These are phyloP conservation scores for Drosophila pruinosa DNA, from an alignment of 1,140 invertebrate species.

Conservation along the genomic window DNA sequence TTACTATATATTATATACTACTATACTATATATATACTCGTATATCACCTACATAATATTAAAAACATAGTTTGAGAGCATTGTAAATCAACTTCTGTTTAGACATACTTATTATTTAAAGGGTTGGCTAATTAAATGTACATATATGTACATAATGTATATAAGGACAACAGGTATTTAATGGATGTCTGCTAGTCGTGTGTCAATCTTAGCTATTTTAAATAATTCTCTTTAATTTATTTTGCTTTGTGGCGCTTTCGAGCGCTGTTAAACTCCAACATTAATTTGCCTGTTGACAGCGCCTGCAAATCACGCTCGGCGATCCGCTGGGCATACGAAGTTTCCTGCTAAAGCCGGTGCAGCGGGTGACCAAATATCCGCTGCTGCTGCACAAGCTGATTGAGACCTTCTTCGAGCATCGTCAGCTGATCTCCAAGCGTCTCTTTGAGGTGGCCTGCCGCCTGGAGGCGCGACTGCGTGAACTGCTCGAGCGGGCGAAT, in stretches of 20 bases:
- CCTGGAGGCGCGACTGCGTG: constrained; percentile 22
- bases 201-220: no score
- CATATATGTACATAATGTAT: no score
- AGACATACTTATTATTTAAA: no score
- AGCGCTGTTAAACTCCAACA: not conserved
- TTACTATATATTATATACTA: no score
- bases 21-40: no score
- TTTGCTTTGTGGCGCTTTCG: not conserved
- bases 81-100: no score
- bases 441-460: constrained; percentile 27
- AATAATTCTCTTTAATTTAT: not conserved
- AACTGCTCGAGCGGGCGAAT: constrained; percentile 37
- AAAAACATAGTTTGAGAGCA: no score
- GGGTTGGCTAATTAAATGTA: no score
- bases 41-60: no score
- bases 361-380: constrained; percentile 37
- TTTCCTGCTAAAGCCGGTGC: constrained; percentile 41
- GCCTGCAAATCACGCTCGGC: constrained; percentile 28
- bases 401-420: constrained; percentile 22
- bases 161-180: no score
- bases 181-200: no score
- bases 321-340: constrained; percentile 38
- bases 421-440: constrained; percentile 16
- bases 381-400: constrained; percentile 20
- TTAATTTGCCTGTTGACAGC: not conserved